Percentiles rank a stretch among this genome's conserved stretches.
These are phyloP conservation scores for Glandiceps talaboti DNA, from an alignment of 53 echinoderm and acorn worm genomes.

Conservation along the genomic window DNA sequence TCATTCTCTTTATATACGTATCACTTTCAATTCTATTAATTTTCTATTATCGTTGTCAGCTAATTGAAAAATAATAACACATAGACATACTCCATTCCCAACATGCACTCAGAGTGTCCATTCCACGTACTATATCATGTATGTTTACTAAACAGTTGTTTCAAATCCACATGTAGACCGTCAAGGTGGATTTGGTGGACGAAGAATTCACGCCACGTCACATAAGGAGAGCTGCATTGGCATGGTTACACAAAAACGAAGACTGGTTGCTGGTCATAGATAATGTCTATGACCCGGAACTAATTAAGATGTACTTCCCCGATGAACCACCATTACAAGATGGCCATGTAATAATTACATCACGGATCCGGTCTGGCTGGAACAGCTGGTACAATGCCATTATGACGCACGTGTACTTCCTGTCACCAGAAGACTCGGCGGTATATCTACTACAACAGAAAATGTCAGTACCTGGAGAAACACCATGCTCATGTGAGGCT, in stretches of 20 bases:
- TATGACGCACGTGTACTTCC: background rate
- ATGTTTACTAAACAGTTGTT: no score
- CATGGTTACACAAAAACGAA: background rate
- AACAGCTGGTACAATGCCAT: background rate
- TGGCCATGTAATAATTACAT: background rate
- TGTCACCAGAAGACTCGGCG: background rate
- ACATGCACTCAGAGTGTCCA: no score
- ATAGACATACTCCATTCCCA: no score
- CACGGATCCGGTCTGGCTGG: background rate
- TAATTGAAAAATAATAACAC: no score
- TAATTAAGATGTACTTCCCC: background rate
- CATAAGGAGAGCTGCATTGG: background rate
- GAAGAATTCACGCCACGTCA: background rate
- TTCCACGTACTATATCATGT: no score
- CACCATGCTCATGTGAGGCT: no score
- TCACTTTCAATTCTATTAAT: no score
- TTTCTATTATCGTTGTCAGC: no score
- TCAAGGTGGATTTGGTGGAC: background rate
- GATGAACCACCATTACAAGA: background rate
- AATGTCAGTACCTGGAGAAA: background rate
- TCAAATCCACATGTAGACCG: no score
- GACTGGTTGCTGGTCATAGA: background rate
- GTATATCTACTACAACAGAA: background rate
- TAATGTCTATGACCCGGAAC: background rate
- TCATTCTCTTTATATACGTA: no score